A percentile compares a stretch with the other conserved stretches of the same genome.
Conservation (phyloP, 37 sponge, comb jelly and placozoan species). For the Bolinopsis microptera region DNA sequence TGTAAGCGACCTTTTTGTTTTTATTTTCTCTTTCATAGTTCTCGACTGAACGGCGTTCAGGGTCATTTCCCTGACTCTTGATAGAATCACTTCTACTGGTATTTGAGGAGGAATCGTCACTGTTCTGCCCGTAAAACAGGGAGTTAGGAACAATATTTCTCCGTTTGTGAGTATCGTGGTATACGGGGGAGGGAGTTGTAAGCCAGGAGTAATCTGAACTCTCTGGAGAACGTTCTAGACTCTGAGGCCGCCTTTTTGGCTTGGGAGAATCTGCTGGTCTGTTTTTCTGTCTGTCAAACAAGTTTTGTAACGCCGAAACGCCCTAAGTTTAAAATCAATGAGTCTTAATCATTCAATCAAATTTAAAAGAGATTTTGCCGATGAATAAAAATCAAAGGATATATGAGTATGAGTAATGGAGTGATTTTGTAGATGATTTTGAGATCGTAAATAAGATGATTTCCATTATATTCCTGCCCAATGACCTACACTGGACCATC, state of each 20-base stretch:
- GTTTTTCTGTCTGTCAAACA: conserved; percentile 18
- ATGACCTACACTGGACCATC: too few relatives aligned
- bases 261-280: neutral
- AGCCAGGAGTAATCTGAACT: neutral
- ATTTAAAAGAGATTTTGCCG: too few relatives aligned
- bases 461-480: too few relatives aligned
- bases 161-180: neutral
- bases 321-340: neutral
- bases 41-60: neutral
- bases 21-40: neutral
- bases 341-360: neutral
- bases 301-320: neutral
- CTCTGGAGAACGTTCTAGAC: neutral
- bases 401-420: too few relatives aligned
- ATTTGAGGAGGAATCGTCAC: neutral
- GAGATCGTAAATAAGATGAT: too few relatives aligned
- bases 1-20: neutral
- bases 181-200: neutral
- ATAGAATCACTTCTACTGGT: neutral
- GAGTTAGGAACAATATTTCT: conserved; percentile 1
- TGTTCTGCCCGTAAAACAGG: neutral
- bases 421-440: too few relatives aligned
- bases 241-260: neutral
- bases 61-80: neutral
- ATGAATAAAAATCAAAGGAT: too few relatives aligned